Percentiles rank a stretch among this genome's conserved stretches.
phyloP scores from a whole-genome alignment of 2,888 invertebrate genomes.

The Lordiphosa andalusiaca region DNA sequence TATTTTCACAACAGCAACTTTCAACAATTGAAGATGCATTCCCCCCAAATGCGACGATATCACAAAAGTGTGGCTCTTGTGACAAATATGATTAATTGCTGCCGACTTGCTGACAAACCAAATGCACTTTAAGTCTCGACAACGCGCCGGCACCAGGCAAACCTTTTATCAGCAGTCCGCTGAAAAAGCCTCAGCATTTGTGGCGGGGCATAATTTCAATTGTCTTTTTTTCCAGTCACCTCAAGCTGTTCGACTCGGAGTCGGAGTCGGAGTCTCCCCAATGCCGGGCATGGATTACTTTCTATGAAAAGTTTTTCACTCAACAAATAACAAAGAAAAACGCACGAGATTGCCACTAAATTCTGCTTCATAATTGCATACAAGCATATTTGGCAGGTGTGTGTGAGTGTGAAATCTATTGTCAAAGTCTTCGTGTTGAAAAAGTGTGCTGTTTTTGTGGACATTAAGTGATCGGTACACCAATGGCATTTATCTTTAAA shows the following conservation, averaged over 20 bases:
- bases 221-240: conserved; percentile 25
- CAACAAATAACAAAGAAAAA: conserved; percentile 41
- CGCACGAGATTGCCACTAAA: conserved; percentile 44
- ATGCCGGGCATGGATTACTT: conserved; percentile 20
- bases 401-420: neutral
- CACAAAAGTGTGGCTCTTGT: conserved; percentile 6
- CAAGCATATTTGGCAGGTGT: conserved; percentile 25
- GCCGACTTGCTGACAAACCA: conserved; percentile 16
- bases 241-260: conserved; percentile 7
- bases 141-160: neutral
- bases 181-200: conserved; percentile 22
- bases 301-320: conserved; percentile 34
- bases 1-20: conserved; percentile 8
- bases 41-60: conserved; percentile 2
- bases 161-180: conserved; percentile 6
- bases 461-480: too few relatives aligned
- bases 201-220: conserved; percentile 36
- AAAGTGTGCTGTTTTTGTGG: too few relatives aligned
- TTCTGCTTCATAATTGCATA: conserved; percentile 45
- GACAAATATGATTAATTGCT: conserved; percentile 36
- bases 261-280: conserved; percentile 10
- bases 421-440: too few relatives aligned
- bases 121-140: conserved; percentile 22
- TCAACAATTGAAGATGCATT: conserved; percentile 10
- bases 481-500: too few relatives aligned